A percentile compares a stretch with the other conserved stretches of the same genome.
phyloP scores from a whole-genome alignment of 2,888 invertebrate genomes.

The Scrobipalpa atriplicella region DNA sequence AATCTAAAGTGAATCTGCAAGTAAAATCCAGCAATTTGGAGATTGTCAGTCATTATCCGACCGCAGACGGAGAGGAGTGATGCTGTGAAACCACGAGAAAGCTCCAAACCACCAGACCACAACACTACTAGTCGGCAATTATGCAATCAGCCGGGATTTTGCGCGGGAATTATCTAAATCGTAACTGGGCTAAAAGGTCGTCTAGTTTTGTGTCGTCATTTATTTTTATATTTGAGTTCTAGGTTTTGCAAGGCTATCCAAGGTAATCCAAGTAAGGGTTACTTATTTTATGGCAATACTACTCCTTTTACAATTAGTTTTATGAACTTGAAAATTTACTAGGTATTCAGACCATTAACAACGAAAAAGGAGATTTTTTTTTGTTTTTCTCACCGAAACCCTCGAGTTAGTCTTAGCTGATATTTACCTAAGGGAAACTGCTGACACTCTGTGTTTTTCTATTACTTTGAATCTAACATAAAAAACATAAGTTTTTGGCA shows the following conservation, averaged over 20 bases:
- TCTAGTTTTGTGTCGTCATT: not conserved
- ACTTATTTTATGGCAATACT: no score
- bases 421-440: no score
- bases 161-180: conserved; percentile 13
- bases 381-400: no score
- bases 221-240: not conserved
- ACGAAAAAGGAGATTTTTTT: no score
- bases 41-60: conserved; percentile 23
- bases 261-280: no score
- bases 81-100: conserved; percentile 30
- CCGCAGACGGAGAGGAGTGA: conserved; percentile 19
- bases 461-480: no score
- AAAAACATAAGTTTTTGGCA: not conserved
- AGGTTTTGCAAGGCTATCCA: no score
- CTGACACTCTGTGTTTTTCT: no score
- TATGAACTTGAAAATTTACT: no score
- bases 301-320: no score
- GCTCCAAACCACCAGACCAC: conserved; percentile 9
- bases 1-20: conserved; percentile 28
- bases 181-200: conserved; percentile 11
- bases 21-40: conserved; percentile 25
- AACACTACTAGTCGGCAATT: conserved; percentile 25
- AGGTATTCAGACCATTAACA: no score
- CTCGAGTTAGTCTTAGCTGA: no score
- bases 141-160: conserved; percentile 21